phyloP scores from a whole-genome alignment of 64 coral and sea anemone species.

The Platygyra sinensis region DNA sequence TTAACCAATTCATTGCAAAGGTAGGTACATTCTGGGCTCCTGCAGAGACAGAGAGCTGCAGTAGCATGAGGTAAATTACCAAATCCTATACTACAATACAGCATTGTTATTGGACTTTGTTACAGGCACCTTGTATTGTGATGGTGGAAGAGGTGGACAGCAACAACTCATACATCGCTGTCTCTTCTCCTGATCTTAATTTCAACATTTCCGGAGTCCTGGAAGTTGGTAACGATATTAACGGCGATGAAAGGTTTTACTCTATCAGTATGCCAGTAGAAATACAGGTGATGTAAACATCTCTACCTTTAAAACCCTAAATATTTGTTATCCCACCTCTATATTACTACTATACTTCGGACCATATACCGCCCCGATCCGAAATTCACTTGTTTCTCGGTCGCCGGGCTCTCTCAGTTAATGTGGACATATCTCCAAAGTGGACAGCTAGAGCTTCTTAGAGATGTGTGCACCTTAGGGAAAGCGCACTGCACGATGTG shows the following conservation, averaged over 20 bases:
- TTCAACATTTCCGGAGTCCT: conserved; percentile 8
- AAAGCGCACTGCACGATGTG: too few species aligned
- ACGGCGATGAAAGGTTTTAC: conserved; percentile 22
- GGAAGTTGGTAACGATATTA: neutral
- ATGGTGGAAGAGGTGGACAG: conserved; percentile 27
- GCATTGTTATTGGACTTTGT: neutral
- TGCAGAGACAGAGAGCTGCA: neutral
- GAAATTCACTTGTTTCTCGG: too few species aligned
- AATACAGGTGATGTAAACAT: neutral
- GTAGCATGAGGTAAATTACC: neutral
- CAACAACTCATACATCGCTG: conserved; percentile 16
- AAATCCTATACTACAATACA: neutral
- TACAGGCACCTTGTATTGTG: neutral
- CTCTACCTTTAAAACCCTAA: neutral
- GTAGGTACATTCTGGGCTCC: too few species aligned
- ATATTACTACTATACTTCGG: too few species aligned
- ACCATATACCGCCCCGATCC: too few species aligned
- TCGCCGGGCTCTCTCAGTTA: too few species aligned
- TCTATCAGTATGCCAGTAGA: conserved; percentile 6
- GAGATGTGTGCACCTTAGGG: too few species aligned
- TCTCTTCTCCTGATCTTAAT: conserved; percentile 43
- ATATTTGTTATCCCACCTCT: neutral
- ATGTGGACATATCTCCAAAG: neutral
- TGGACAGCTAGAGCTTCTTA: too few species aligned
- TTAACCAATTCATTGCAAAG: too few species aligned